Evolutionary conservation across 2,888 invertebrate species (phyloP), one percentile per base, ranked within the genome.

Genomic region (Trichopoda pennipes): DNA sequence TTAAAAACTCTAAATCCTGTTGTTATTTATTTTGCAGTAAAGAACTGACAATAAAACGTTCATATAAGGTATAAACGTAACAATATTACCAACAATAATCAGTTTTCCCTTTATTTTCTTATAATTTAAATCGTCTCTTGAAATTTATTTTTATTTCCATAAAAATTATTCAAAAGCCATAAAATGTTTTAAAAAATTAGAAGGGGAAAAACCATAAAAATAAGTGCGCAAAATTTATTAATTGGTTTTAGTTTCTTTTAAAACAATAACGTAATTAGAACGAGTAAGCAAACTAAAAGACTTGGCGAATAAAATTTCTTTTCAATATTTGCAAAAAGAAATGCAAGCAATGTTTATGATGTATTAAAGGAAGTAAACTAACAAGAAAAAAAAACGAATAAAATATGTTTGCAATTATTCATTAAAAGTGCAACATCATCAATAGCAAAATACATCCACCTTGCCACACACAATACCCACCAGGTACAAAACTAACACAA

Each of bases 171-270:
- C 21, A n/a, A 60, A 61, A 76, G 69, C 55, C 55, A 61, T 55
- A 69, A 69, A 14, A 55, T 35, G 53, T 55, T 58, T 51, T 53
- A 64, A 75, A 74, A 53, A 73, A 53, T 38, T 51, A 51, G 28
- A 72, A 10, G 9, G 42, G 16, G 6, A 23, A 51, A 58, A n/a
- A 44, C 14, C 7, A 47, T 17, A 56, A 63, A 47, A 61, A 73
- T n/a, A 63, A 12, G 68, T 77, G 63, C 56, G 73, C 19, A 77
- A 73, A 69, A 73, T 77, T 68, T 69, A 77, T 77, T 77, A 81
- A 81, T 77, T 77, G 73, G 69, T 77, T 81, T 81, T 69, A 64
- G 69, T 74, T 77, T 64, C 81, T 77, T 38, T 58, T 32, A 16
- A 35, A 42, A 60, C 58, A 63, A 38, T 60, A 42, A 56, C 23